Evolutionary conservation across 2,888 invertebrate genomes (phyloP).

Genomic region (Dicycla oo): DNA sequence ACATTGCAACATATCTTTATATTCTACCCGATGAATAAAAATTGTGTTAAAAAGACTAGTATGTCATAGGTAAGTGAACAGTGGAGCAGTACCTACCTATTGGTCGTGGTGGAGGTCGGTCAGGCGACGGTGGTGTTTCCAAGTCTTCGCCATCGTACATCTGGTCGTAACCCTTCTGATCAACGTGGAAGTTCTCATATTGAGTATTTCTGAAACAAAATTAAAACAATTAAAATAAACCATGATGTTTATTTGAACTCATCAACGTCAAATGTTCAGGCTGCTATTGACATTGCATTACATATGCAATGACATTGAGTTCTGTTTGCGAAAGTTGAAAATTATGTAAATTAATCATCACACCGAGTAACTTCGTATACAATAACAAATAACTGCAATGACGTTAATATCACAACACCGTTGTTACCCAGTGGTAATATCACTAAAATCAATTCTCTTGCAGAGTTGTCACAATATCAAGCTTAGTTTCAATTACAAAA

Average conservation of each 20-base stretch:
- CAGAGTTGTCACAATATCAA: not conserved
- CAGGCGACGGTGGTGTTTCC: slow-evolving; percentile 95
- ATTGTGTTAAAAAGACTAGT: not conserved
- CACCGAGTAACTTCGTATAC: not conserved
- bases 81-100: slow-evolving; percentile 87
- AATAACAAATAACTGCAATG: not conserved
- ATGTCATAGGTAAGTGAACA: not conserved
- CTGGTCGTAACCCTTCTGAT: slow-evolving; percentile 90
- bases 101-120: slow-evolving; percentile 95
- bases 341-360: not conserved
- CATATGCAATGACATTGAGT: not conserved
- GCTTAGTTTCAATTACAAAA: not conserved
- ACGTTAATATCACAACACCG: too few species aligned
- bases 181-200: slow-evolving; percentile 92
- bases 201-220: slow-evolving; percentile 90
- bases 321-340: not conserved
- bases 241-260: not conserved
- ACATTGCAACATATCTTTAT: slow-evolving; percentile 44
- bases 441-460: not conserved
- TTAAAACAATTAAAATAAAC: not conserved
- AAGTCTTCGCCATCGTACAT: slow-evolving; percentile 93
- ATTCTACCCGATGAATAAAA: not conserved
- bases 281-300: not conserved
- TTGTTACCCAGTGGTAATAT: not conserved
- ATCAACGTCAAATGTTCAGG: not conserved